A percentile compares a stretch with the other conserved stretches of the same genome.
phyloP scores from a whole-genome alignment of 2,113 vertebrate species.

The Candoia aspera region DNA sequence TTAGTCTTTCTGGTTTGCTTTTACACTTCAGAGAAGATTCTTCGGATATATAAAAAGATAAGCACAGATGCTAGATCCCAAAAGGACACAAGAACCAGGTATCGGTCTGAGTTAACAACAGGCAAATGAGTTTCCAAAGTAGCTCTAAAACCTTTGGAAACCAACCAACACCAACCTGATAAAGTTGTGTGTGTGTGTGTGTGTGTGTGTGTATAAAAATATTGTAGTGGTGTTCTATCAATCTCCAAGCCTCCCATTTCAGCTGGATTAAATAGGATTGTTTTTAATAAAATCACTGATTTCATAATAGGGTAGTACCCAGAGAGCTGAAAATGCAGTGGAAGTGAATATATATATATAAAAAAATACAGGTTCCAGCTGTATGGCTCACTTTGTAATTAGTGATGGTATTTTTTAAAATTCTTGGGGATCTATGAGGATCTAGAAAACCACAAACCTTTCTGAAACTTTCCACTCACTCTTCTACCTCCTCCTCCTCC shows the following conservation, averaged over 20 bases:
- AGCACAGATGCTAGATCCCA: neutral
- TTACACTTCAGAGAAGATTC: neutral
- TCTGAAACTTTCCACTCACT: too few species aligned
- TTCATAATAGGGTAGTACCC: neutral
- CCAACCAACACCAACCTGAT: conserved; percentile 5
- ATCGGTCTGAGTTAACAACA: neutral
- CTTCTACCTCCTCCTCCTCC: too few species aligned
- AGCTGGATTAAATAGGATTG: conserved; percentile 11
- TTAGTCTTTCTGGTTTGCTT: neutral
- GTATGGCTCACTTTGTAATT: neutral
- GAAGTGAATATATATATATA: neutral
- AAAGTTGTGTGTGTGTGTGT: neutral
- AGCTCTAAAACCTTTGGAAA: conserved; percentile 44
- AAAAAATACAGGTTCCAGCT: neutral
- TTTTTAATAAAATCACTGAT: neutral
- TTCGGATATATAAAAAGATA: neutral
- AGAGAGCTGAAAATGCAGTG: too few species aligned
- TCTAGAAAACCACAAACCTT: too few species aligned
- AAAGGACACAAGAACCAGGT: neutral
- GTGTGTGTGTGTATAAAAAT: neutral
- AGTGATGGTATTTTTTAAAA: neutral
- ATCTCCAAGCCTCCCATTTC: conserved; percentile 14
- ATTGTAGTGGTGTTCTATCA: conserved; percentile 30
- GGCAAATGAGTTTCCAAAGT: conserved; percentile 53
- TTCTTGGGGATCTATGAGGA: too few species aligned